phyloP scores from a whole-genome alignment of 2,113 vertebrate genomes.

The Scophthalmus maximus region DNA sequence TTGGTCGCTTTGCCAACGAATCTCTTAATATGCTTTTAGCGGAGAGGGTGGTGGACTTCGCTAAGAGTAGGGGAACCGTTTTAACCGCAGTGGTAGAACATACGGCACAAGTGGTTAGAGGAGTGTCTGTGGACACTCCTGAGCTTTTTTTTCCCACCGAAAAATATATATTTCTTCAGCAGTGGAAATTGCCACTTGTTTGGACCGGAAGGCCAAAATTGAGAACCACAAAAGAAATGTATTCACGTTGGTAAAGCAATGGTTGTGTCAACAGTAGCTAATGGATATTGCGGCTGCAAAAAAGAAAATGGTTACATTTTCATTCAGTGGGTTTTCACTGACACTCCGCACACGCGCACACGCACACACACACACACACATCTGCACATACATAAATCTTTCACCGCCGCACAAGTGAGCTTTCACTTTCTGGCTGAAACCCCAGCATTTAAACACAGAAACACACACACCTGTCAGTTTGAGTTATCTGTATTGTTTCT shows the following conservation, averaged over 20 bases:
- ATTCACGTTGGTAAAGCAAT: slow-evolving; percentile 1
- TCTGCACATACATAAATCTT: slow-evolving; percentile 56
- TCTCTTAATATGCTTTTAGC: not conserved
- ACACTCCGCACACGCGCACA: slow-evolving; percentile 19
- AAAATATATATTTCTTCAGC: not conserved
- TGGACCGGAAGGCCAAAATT: too few species aligned
- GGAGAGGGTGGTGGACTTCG: not conserved
- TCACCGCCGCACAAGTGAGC: slow-evolving; percentile 62
- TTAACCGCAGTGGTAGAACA: not conserved
- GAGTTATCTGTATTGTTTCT: slow-evolving; percentile 70
- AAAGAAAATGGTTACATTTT: slow-evolving; percentile 21
- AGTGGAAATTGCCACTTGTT: not conserved
- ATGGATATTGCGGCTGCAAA: slow-evolving; percentile 24
- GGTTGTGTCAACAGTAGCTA: slow-evolving; percentile 8
- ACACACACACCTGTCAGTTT: slow-evolving; percentile 62
- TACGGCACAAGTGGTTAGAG: not conserved
- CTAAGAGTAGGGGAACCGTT: not conserved
- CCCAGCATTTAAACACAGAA: slow-evolving; percentile 40
- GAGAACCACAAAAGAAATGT: not conserved
- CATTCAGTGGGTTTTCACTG: slow-evolving; percentile 54
- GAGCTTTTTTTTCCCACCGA: not conserved
- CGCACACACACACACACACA: slow-evolving; percentile 10
- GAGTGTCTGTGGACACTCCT: not conserved
- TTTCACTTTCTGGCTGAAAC: slow-evolving; percentile 67
- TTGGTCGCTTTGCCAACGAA: not conserved